Percentiles rank a stretch among this genome's conserved stretches.
These are phyloP conservation scores for Acrossocheilus fasciatus DNA, from an alignment of 2,797 vertebrate species.

Conservation along the genomic window DNA sequence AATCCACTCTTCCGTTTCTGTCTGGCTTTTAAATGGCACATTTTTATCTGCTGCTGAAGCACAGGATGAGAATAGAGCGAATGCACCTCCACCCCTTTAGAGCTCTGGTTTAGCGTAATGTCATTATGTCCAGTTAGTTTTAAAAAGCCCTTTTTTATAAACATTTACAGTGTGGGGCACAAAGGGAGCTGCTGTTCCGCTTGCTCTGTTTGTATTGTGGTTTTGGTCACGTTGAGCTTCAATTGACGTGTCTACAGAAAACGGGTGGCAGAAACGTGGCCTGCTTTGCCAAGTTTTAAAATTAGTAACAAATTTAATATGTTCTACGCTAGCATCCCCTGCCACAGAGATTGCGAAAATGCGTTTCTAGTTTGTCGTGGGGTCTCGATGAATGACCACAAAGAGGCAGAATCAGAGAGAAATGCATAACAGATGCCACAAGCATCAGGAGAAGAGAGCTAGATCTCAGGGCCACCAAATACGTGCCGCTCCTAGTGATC, in stretches of 20 bases:
- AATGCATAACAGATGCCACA: constrained; percentile 80
- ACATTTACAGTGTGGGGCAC: constrained; percentile 81
- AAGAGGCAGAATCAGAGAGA: constrained; percentile 76
- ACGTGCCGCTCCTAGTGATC: constrained; percentile 40
- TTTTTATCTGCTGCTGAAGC: constrained; percentile 24
- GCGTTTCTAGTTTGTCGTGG: constrained; percentile 83
- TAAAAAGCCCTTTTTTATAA: constrained; percentile 78
- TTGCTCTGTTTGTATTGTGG: constrained; percentile 88
- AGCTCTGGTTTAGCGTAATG: constrained; percentile 74
- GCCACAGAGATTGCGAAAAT: constrained; percentile 85
- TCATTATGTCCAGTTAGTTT: constrained; percentile 80
- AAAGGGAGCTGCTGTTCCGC: constrained; percentile 81
- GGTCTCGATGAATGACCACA: constrained; percentile 84
- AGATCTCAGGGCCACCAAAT: constrained; percentile 69
- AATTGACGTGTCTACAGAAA: constrained; percentile 78
- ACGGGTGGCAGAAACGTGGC: constrained; percentile 83
- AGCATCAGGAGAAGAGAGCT: constrained; percentile 63
- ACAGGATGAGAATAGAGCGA: constrained; percentile 31
- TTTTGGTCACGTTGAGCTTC: constrained; percentile 83
- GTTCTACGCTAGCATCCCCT: constrained; percentile 83
- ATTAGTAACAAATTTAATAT: constrained; percentile 96
- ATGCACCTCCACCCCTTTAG: constrained; percentile 61
- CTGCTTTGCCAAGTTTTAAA: constrained; percentile 86
- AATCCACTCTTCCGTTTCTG: constrained; percentile 36
- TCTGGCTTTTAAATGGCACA: constrained; percentile 10